phyloP scores from a whole-genome alignment of 2,113 vertebrate genomes.

The Pimephales promelas region DNA sequence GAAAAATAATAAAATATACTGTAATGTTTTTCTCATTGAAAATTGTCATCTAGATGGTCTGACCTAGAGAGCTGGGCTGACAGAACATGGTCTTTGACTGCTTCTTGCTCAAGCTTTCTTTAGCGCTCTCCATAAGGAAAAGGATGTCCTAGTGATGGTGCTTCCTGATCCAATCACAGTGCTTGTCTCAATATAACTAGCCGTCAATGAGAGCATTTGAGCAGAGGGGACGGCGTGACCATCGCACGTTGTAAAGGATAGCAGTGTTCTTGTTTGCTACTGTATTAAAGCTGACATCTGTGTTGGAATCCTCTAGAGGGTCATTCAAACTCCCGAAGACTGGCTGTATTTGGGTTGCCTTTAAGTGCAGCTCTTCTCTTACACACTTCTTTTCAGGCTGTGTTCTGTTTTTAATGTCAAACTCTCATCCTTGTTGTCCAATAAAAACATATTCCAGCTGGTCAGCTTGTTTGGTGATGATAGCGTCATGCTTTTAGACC shows the following conservation, averaged over 20 bases:
- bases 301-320: slow-evolving; percentile 10
- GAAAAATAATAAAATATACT: not conserved
- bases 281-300: slow-evolving; percentile 21
- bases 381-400: not conserved
- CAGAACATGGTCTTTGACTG: not conserved
- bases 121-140: not conserved
- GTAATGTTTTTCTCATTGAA: not conserved
- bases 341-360: slow-evolving; percentile 8
- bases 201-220: not conserved
- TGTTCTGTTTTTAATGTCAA: not conserved
- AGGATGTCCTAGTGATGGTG: not conserved
- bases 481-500: not conserved
- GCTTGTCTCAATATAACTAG: not conserved
- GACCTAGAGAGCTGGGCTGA: not conserved
- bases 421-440: not conserved
- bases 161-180: too few species aligned
- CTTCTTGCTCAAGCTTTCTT: slow-evolving; percentile 1
- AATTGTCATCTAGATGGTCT: not conserved
- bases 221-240: not conserved
- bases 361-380: not conserved
- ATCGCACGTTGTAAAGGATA: slow-evolving; percentile 1
- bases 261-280: slow-evolving; percentile 34
- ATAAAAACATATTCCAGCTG: not conserved
- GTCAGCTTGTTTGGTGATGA: not conserved
- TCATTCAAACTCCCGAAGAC: slow-evolving; percentile 29